Evolutionary conservation across 2,888 invertebrate species (phyloP).

Genomic region (Erebia epiphron): DNA sequence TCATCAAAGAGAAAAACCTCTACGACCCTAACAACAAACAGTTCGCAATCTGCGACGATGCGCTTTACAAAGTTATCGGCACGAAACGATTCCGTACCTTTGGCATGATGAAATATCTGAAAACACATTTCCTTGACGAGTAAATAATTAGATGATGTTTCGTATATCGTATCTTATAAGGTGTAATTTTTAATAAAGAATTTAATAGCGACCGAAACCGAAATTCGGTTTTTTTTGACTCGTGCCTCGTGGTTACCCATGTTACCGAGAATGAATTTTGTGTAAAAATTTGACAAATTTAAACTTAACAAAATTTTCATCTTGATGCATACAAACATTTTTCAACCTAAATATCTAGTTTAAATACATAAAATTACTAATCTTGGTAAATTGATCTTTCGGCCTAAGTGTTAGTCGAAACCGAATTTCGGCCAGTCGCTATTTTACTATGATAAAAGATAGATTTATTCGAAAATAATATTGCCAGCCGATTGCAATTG

Average conservation of each 20-base stretch:
- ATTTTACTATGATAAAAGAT: neutral
- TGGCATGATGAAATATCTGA: constrained; percentile 98
- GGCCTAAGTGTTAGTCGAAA: neutral
- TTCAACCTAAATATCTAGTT: no score
- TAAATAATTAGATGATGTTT: constrained; percentile 52
- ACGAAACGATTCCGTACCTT: constrained; percentile 96
- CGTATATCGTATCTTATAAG: neutral
- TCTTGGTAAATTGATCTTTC: neutral
- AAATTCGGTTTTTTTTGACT: neutral
- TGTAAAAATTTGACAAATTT: no score
- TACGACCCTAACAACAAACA: constrained; percentile 97
- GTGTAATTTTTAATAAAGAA: neutral
- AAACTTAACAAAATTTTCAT: no score
- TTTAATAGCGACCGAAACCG: neutral
- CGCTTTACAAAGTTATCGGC: constrained; percentile 94
- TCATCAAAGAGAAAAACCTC: constrained; percentile 94
- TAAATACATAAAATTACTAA: no score
- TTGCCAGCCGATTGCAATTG: constrained; percentile 1
- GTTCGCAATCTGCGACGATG: constrained; percentile 96
- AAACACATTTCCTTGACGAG: constrained; percentile 90
- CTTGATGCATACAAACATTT: no score
- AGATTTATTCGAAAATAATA: constrained; percentile 5
- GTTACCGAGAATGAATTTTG: no score
- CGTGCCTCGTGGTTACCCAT: no score
- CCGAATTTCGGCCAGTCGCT: neutral